Conservation (phyloP, 53 echinoderm and acorn worm species). For the Paracentrotus lividus region DNA sequence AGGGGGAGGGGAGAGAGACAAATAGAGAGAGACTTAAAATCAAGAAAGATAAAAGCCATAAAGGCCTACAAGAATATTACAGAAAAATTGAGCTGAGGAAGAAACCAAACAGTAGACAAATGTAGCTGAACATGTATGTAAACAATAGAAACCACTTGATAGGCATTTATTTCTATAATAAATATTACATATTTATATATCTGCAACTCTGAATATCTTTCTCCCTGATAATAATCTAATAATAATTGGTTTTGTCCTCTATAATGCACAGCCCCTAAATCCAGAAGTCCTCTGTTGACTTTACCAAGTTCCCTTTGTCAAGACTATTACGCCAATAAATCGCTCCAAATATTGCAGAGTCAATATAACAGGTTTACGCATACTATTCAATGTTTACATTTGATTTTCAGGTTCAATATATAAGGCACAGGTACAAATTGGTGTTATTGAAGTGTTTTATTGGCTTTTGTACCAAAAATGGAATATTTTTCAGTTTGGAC, state of each 20-base stretch:
- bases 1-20: background rate
- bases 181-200: too few species aligned
- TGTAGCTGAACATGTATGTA: background rate
- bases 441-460: background rate
- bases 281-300: slow-evolving; percentile 30
- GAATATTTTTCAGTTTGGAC: background rate
- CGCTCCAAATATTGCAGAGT: slow-evolving; percentile 3
- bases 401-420: background rate
- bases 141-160: background rate
- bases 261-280: background rate
- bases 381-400: slow-evolving; percentile 16
- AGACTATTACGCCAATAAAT: slow-evolving; percentile 1
- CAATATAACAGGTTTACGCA: slow-evolving; percentile 30
- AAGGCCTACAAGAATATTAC: too few species aligned
- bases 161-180: background rate
- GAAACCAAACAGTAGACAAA: background rate
- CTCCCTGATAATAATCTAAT: background rate
- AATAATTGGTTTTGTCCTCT: slow-evolving; percentile 20
- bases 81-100: background rate
- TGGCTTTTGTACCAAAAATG: background rate
- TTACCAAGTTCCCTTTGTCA: slow-evolving; percentile 32
- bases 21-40: background rate
- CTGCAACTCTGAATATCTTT: background rate
- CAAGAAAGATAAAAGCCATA: background rate
- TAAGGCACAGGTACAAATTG: background rate